Evolutionary conservation across 2,113 vertebrate species (phyloP).

Genomic region (Ifrita kowaldi): DNA sequence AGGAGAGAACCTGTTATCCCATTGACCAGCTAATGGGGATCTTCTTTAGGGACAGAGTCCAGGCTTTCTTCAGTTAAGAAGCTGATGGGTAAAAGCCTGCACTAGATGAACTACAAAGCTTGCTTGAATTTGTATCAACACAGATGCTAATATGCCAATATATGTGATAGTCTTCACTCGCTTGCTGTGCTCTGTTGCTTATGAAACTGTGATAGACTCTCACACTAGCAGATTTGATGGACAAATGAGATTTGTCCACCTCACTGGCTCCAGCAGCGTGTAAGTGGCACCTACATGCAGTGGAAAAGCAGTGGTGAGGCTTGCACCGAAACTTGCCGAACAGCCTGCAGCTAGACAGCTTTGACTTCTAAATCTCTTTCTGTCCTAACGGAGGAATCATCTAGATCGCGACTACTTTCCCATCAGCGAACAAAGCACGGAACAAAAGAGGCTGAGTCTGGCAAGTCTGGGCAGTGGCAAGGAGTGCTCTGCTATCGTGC

Average conservation of each 20-base stretch:
- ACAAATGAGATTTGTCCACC: neutral
- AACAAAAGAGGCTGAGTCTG: slow-evolving; percentile 52
- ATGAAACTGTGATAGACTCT: neutral
- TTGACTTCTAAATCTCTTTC: slow-evolving; percentile 47
- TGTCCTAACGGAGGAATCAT: slow-evolving; percentile 41
- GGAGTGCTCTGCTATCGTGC: slow-evolving; percentile 20
- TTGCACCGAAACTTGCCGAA: slow-evolving; percentile 37
- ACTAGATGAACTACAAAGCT: neutral
- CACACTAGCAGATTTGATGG: neutral
- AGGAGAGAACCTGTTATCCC: neutral
- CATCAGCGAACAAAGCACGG: slow-evolving; percentile 31
- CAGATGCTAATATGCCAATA: neutral
- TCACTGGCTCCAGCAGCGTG: neutral
- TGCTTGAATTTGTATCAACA: neutral
- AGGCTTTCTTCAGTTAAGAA: neutral
- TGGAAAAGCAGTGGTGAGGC: neutral
- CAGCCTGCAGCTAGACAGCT: slow-evolving; percentile 46
- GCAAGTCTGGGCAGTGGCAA: slow-evolving; percentile 56
- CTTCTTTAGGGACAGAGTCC: neutral
- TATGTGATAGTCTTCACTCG: neutral
- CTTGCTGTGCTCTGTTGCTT: neutral
- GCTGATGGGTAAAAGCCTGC: neutral
- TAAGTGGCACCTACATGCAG: neutral
- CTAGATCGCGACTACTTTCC: slow-evolving; percentile 51
- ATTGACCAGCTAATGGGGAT: neutral